A percentile compares a stretch with the other conserved stretches of the same genome.
These are phyloP conservation scores for Agrochola circellaris DNA, from an alignment of 2,888 invertebrate species.

Conservation along the genomic window DNA sequence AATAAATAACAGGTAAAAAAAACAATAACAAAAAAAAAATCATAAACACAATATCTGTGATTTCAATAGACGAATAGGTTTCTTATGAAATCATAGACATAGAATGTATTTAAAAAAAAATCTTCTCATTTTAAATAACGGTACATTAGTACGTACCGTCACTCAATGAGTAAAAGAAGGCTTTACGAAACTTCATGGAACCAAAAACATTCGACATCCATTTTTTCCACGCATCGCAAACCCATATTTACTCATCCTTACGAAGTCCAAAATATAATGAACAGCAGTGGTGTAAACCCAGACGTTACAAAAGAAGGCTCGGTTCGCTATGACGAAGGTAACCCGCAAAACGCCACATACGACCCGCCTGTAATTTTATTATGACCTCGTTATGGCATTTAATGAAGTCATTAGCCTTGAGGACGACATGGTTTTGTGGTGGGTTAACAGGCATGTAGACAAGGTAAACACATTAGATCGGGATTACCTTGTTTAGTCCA, in stretches of 20 bases:
- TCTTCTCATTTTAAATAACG: background rate
- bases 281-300: constrained; percentile 56
- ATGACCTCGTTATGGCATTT: constrained; percentile 72
- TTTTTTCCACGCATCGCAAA: background rate
- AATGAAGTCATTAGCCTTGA: constrained; percentile 67
- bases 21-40: no score
- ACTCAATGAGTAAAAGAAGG: background rate
- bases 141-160: background rate
- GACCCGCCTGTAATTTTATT: constrained; percentile 72
- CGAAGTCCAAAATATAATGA: constrained; percentile 33
- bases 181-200: background rate
- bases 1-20: background rate
- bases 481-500: constrained; percentile 48
- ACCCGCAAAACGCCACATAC: constrained; percentile 74
- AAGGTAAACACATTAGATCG: constrained; percentile 59
- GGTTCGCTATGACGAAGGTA: constrained; percentile 75
- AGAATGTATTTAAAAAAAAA: no score
- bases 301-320: constrained; percentile 53
- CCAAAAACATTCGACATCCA: background rate
- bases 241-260: constrained; percentile 20
- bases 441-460: constrained; percentile 61
- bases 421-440: constrained; percentile 67
- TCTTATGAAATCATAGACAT: background rate
- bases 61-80: background rate
- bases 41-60: background rate